These are phyloP conservation scores for Empidonax alnorum DNA, from an alignment of 2,113 vertebrate species.

Conservation along the genomic window DNA sequence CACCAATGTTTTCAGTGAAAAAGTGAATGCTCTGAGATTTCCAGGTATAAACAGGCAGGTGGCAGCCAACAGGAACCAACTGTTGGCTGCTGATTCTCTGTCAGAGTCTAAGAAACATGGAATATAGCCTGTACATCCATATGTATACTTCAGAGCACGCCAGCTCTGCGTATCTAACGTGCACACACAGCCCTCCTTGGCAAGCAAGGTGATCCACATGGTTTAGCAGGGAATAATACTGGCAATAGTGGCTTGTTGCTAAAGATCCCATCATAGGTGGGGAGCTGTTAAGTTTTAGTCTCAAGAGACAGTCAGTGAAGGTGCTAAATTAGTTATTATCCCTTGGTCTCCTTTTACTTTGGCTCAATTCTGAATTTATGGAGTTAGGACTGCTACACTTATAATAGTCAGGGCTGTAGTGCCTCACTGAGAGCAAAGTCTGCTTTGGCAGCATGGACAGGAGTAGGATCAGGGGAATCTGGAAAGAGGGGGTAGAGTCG, in stretches of 20 bases:
- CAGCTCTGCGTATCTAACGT: not conserved
- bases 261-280: not conserved
- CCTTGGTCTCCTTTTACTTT: not conserved
- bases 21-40: not conserved
- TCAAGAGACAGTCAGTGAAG: not conserved
- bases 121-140: not conserved
- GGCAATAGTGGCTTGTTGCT: not conserved
- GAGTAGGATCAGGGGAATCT: rapidly evolving
- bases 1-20: not conserved
- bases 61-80: not conserved
- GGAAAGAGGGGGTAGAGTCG: not conserved
- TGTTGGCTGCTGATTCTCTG: not conserved
- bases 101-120: not conserved
- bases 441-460: rapidly evolving
- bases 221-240: not conserved
- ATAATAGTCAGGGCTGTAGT: not conserved
- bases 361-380: rapidly evolving
- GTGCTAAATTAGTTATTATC: not conserved
- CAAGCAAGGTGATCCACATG: not conserved
- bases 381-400: not conserved
- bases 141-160: not conserved
- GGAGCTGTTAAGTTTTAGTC: not conserved
- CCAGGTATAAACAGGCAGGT: not conserved
- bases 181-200: rapidly evolving
- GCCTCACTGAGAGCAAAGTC: not conserved